Percentiles rank a stretch among this genome's conserved stretches.
phyloP scores from a whole-genome alignment of 2,888 invertebrate species.

The Lepas anatifera region DNA sequence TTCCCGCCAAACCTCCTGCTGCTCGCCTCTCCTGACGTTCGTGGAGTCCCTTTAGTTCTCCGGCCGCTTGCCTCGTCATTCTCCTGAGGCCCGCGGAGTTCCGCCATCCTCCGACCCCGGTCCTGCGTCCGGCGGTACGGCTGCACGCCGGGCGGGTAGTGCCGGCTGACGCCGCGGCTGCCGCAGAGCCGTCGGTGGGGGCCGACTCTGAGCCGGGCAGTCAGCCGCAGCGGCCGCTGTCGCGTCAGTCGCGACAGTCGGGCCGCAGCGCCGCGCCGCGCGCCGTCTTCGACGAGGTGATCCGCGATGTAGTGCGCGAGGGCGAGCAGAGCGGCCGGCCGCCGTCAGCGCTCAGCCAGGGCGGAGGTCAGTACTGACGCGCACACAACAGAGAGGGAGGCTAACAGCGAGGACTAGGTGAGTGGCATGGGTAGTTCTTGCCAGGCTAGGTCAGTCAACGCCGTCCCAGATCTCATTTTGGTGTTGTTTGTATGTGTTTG shows the following conservation, averaged over 20 bases:
- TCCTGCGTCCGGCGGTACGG: too few species aligned
- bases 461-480: too few species aligned
- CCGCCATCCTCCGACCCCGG: too few species aligned
- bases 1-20: too few species aligned
- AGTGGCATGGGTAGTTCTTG: slow-evolving; percentile 11
- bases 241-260: slow-evolving; percentile 14
- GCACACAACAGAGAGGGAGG: too few species aligned
- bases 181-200: neutral
- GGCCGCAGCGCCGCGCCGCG: slow-evolving; percentile 23
- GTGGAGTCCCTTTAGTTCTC: too few species aligned
- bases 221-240: neutral
- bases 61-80: too few species aligned
- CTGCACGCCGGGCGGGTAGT: too few species aligned
- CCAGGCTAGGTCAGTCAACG: too few species aligned
- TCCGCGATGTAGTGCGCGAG: slow-evolving; percentile 12
- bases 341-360: slow-evolving; percentile 18
- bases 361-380: slow-evolving; percentile 4
- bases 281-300: slow-evolving; percentile 27
- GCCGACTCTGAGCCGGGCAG: neutral
- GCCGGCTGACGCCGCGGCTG: neutral
- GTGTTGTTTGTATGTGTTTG: too few species aligned
- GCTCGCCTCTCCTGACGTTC: too few species aligned
- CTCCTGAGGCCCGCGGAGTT: too few species aligned
- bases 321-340: neutral
- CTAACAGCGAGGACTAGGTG: slow-evolving; percentile 1